Evolutionary conservation across 1,140 invertebrate genomes (phyloP), one percentile per base, ranked within the genome.

Genomic region (Bombus confusus): DNA sequence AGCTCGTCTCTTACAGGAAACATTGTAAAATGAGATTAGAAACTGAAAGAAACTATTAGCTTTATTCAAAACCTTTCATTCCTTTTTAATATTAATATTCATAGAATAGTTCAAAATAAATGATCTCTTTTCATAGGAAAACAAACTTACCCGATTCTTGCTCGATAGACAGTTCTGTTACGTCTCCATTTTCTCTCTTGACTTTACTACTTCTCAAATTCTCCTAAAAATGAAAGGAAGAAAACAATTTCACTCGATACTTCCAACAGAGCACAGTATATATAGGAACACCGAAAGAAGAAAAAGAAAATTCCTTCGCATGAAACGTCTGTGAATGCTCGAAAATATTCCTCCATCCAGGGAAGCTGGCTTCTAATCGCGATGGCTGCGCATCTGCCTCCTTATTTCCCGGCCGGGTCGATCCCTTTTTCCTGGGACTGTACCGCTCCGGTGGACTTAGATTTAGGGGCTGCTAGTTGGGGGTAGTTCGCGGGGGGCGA

Each of bases 391-490:
- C 83, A 85, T 73, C 69, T 85, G 83, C 59, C 71, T 80, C 79
- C 78, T 81, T 80, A 74, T 31, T 41, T 68, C 73, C 68, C 80
- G 31, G 28, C 52, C 10, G 62, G 52, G 66, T 41, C 62, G 64
- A 72, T 73, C 34, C 87, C 87, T 95, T 95, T 93, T 90, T 87
- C 82, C 87, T 68, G 85, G 86, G 94, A 94, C 92, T 95, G 94
- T 95, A 95, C 94, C 85, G 90, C 69, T 89, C 90, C 90, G 93
- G 88, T 91, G 92, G 94, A 95, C 94, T 95, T 95, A 95, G 94
- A 95, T 95, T 95, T 94, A 94, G 94, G 93, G 94, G 94, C 92
- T 95, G 94, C 92, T 95, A 94, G 94, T 94, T 94, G 91, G 91
- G 86, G 92, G 94, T 91, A 94, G 93, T 94, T 95, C 92, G 92